Evolutionary conservation across 2,797 vertebrate species (phyloP).

Genomic region (Tiaroga cobitis): DNA sequence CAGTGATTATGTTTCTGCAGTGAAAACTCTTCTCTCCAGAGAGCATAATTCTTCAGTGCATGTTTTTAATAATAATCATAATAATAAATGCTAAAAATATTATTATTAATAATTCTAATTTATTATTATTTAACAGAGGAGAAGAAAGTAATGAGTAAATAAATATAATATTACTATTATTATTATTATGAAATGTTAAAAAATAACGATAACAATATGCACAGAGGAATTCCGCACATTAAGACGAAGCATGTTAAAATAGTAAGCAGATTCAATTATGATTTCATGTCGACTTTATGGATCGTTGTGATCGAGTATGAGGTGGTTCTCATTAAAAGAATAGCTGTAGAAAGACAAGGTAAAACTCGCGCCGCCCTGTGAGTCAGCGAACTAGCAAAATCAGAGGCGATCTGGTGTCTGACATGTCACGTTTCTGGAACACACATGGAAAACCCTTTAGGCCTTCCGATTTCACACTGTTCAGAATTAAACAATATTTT

Average conservation of each 20-base stretch:
- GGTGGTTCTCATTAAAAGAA: slow-evolving; percentile 8
- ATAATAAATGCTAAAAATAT: neutral
- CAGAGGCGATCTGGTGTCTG: slow-evolving; percentile 2
- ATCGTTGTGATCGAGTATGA: neutral
- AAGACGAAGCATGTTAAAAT: neutral
- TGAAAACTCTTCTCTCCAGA: slow-evolving; percentile 3
- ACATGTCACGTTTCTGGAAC: slow-evolving; percentile 6
- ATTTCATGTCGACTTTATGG: neutral
- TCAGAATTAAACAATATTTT: slow-evolving; percentile 37
- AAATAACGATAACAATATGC: neutral
- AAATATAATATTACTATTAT: neutral
- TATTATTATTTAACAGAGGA: neutral
- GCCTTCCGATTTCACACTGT: slow-evolving; percentile 32
- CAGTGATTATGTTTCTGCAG: neutral
- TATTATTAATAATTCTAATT: neutral
- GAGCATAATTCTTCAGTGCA: neutral
- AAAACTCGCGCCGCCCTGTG: slow-evolving; percentile 2
- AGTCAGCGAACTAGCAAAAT: slow-evolving; percentile 26
- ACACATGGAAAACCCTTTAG: slow-evolving; percentile 26
- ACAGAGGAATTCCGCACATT: neutral
- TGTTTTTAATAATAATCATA: neutral
- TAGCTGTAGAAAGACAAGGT: neutral
- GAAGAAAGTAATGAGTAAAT: neutral
- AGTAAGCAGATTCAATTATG: neutral
- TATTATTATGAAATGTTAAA: neutral